Evolutionary conservation across 1,140 invertebrate genomes (phyloP).

Genomic region (Meloidogyne hapla): DNA sequence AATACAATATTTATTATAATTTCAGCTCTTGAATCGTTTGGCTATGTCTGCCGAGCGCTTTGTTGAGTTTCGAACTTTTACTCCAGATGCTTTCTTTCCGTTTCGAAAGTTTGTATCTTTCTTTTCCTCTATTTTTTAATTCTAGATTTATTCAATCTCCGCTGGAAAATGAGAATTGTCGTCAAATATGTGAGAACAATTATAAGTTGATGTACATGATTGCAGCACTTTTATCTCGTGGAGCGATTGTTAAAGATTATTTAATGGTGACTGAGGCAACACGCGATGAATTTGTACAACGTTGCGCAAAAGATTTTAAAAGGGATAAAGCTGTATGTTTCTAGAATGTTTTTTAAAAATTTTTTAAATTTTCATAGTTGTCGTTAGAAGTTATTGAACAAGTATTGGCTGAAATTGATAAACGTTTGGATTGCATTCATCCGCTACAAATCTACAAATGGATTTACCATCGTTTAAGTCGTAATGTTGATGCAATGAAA

Average conservation of each 20-base stretch:
- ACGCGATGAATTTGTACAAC: slow-evolving; percentile 36
- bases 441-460: slow-evolving; percentile 37
- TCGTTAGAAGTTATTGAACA: slow-evolving; percentile 40
- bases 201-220: slow-evolving; percentile 47
- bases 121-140: background rate
- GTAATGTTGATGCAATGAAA: slow-evolving; percentile 23
- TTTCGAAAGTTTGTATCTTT: slow-evolving; percentile 8
- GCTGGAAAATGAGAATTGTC: slow-evolving; percentile 31
- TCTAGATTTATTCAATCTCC: slow-evolving; percentile 23
- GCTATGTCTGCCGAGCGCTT: slow-evolving; percentile 29
- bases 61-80: slow-evolving; percentile 37
- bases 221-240: slow-evolving; percentile 46
- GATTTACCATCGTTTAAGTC: slow-evolving; percentile 15
- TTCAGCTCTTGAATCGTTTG: slow-evolving; percentile 27
- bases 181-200: slow-evolving; percentile 30
- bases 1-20: slow-evolving; percentile 18
- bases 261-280: slow-evolving; percentile 23
- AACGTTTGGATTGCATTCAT: slow-evolving; percentile 32
- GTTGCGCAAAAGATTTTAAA: slow-evolving; percentile 2
- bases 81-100: background rate
- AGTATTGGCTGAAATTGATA: slow-evolving; percentile 33
- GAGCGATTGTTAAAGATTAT: slow-evolving; percentile 47
- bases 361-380: slow-evolving; percentile 27
- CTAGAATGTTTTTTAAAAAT: background rate
- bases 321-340: slow-evolving; percentile 35